Conservation (phyloP, 2,113 vertebrate genomes). For the Myiozetetes cayanensis region DNA sequence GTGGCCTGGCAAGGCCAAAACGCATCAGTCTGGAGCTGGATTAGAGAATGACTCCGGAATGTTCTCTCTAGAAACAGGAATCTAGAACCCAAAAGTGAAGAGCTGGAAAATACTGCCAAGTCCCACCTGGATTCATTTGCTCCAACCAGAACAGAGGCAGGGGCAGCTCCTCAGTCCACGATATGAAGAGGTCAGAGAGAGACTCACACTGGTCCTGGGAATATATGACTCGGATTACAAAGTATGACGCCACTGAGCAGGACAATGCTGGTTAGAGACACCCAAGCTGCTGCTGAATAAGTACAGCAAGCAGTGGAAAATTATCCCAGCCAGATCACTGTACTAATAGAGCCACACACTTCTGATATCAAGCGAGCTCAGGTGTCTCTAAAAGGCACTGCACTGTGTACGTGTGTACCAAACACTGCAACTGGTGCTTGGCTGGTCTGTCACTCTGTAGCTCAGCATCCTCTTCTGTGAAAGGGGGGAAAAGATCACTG, state of each 20-base stretch:
- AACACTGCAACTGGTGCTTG: neutral
- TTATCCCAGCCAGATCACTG: constrained; percentile 1
- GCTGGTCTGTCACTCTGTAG: neutral
- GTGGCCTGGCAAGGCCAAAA: neutral
- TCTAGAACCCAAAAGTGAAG: neutral
- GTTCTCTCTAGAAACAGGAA: neutral
- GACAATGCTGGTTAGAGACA: constrained; percentile 8
- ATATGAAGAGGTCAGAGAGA: neutral
- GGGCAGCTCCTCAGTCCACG: neutral
- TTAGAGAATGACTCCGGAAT: neutral
- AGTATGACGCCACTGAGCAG: neutral
- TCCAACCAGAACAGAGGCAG: neutral
- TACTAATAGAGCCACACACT: neutral
- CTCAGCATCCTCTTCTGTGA: neutral
- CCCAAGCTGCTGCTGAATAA: constrained; percentile 15
- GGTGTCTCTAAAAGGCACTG: constrained; percentile 2
- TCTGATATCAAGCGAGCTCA: neutral
- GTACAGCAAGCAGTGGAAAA: constrained; percentile 11
- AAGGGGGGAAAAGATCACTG: neutral
- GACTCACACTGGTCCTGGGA: neutral
- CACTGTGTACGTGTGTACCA: neutral
- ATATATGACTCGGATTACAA: constrained; percentile 2
- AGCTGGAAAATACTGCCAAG: neutral
- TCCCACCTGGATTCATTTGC: neutral
- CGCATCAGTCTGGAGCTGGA: neutral